These are phyloP conservation scores for Dexiosoma caninum DNA, from an alignment of 2,888 invertebrate species.

Conservation along the genomic window DNA sequence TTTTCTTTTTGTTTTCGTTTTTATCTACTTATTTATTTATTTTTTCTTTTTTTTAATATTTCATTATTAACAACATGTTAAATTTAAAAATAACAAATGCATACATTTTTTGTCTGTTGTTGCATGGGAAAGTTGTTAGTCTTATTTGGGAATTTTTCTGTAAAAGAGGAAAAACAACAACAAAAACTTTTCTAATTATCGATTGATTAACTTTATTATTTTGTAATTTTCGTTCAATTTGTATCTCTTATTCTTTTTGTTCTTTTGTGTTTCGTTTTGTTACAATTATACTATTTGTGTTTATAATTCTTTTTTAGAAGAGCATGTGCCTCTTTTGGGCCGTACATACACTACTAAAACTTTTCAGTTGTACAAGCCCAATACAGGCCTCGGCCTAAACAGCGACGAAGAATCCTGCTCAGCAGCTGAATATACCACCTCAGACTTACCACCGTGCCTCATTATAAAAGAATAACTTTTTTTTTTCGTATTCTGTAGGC, in stretches of 20 bases:
- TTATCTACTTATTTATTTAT: no score
- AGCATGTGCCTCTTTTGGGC: conserved; percentile 80
- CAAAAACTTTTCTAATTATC: no score
- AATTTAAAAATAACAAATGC: neutral
- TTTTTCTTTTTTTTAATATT: neutral
- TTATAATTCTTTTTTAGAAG: conserved; percentile 77
- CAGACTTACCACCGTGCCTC: conserved; percentile 11
- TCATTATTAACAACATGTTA: conserved; percentile 27
- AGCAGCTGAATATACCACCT: no score
- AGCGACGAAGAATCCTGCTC: conserved; percentile 42
- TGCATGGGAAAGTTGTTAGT: conserved; percentile 33
- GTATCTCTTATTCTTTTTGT: conserved; percentile 36
- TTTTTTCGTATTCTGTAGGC: conserved; percentile 5
- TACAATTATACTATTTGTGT: conserved; percentile 69
- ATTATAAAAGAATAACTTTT: conserved; percentile 57
- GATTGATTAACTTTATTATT: neutral
- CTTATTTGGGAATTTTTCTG: neutral
- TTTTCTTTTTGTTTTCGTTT: no score
- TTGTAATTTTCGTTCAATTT: conserved; percentile 1
- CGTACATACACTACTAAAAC: conserved; percentile 74
- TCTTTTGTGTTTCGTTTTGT: conserved; percentile 62
- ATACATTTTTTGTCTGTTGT: conserved; percentile 28
- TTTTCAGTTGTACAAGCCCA: conserved; percentile 65
- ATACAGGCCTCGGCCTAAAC: conserved; percentile 45
- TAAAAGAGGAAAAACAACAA: neutral